A percentile compares a stretch with the other conserved stretches of the same genome.
These are phyloP conservation scores for Trichogramma evanescens DNA, from an alignment of 2,888 invertebrate species.

Conservation along the genomic window DNA sequence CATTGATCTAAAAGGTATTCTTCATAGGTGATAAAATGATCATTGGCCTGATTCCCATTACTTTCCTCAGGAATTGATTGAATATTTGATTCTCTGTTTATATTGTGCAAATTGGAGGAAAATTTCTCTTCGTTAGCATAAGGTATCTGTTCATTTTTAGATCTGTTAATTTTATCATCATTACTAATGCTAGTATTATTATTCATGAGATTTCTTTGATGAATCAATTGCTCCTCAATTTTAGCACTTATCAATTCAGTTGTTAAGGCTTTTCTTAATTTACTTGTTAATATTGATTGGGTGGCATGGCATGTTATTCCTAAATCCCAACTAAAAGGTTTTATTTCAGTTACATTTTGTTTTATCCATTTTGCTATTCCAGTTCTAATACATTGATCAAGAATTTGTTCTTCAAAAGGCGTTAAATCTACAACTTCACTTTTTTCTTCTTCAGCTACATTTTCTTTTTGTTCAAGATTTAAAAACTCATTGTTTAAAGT, in stretches of 20 bases:
- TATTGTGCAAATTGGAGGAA: not conserved
- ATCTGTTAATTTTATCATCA: not conserved
- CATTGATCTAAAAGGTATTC: slow-evolving; percentile 20
- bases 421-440: slow-evolving; percentile 52
- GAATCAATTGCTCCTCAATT: not conserved
- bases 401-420: slow-evolving; percentile 47
- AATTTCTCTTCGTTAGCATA: slow-evolving; percentile 1
- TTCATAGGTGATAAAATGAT: slow-evolving; percentile 13
- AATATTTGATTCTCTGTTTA: not conserved
- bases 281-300: slow-evolving; percentile 6
- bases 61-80: not conserved
- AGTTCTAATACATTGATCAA: slow-evolving; percentile 62
- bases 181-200: not conserved
- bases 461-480: not conserved
- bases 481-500: not conserved
- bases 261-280: slow-evolving; percentile 1
- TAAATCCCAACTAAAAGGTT: slow-evolving; percentile 18
- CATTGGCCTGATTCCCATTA: not conserved
- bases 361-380: slow-evolving; percentile 53
- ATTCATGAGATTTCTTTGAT: not conserved
- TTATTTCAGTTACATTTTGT: slow-evolving; percentile 12
- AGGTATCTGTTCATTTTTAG: not conserved
- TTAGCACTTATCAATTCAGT: not conserved
- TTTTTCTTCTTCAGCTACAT: slow-evolving; percentile 5
- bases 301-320: slow-evolving; percentile 15